Base-by-base conservation (phyloP, 2,888 invertebrate species). In the Pachliopta kotzebuea region DNA sequence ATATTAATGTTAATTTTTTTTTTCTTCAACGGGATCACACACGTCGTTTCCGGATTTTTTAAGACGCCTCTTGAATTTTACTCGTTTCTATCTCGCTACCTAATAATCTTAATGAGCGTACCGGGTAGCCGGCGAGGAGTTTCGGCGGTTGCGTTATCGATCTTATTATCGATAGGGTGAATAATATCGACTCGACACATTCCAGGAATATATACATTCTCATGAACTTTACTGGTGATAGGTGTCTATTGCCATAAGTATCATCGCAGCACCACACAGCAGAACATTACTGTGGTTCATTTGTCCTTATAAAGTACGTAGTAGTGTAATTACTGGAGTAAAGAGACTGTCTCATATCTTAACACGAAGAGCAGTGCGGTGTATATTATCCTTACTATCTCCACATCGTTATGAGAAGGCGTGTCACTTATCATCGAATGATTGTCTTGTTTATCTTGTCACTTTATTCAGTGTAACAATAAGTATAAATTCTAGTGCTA, bases 1-100 rank as follows among this genome's bases (percentile, higher is more conserved):
- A 71, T 71, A 69, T 69, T 68, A 42, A 55, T 63, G 62, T 64
- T 66, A 29, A 55, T 63, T 45, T 45, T n/a, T 45, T 45, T 45
- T 8, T 14, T 66, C 64, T 31, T 61, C 29, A 53, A 61, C 56
- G 69, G 37, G 85, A 84, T 78, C 88, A 77, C 89, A 85, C 88
- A 88, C 88, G 87, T 75, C 37, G 89, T 77, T 86, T 86, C 86
- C 84, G 85, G 80, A 73, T 72, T 69, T 70, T 73, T 73, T 78
- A 75, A 53, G 61, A 65, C 65, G 65, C 65, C 57, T 65, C 61
- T 65, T 61, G 45, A 49, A 61, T 65, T 74, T 74, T 71, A 37
- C 71, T 71, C 74, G 74, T 75, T 37, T 57, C 53, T 49, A 56
- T 56, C 60, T 60, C 11, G 65, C 65, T 65, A 61, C 65, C 65